These are phyloP conservation scores for Proteles cristata DNA, from an alignment of 2,113 vertebrate genomes.

Conservation along the genomic window DNA sequence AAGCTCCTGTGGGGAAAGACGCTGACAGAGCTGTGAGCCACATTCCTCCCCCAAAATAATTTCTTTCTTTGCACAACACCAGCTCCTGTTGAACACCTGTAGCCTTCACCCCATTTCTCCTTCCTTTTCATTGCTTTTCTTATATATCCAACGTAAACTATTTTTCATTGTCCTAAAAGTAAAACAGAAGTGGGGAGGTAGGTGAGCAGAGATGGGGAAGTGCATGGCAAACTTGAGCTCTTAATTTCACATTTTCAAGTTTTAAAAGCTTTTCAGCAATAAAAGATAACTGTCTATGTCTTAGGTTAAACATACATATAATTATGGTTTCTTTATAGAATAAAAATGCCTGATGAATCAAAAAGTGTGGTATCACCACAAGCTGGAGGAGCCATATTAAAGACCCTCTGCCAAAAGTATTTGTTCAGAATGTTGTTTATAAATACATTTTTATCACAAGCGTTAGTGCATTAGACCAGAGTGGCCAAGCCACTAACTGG, in stretches of 20 bases:
- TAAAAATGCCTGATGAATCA: background rate
- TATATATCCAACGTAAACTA: background rate
- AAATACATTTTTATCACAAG: background rate
- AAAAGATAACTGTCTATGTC: background rate
- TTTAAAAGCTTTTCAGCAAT: background rate
- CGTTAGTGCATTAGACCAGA: background rate
- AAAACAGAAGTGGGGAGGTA: background rate
- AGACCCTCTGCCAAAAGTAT: background rate
- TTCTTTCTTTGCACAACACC: background rate
- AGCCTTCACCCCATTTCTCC: background rate
- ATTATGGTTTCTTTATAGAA: background rate
- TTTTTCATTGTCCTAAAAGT: background rate
- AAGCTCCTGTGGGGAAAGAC: background rate
- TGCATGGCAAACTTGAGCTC: background rate
- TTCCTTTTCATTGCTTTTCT: background rate
- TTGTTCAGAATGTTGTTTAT: background rate
- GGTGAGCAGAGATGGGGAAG: background rate
- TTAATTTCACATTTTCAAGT: background rate
- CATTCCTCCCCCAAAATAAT: background rate
- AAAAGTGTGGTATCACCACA: background rate
- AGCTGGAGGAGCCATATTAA: background rate
- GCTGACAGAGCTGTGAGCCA: background rate
- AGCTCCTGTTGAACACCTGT: background rate
- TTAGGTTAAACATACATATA: background rate
- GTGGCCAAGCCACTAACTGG: background rate